Percentiles rank a stretch among this genome's conserved stretches.
phyloP scores from a whole-genome alignment of 2,888 invertebrate genomes.

The Boloria selene region DNA sequence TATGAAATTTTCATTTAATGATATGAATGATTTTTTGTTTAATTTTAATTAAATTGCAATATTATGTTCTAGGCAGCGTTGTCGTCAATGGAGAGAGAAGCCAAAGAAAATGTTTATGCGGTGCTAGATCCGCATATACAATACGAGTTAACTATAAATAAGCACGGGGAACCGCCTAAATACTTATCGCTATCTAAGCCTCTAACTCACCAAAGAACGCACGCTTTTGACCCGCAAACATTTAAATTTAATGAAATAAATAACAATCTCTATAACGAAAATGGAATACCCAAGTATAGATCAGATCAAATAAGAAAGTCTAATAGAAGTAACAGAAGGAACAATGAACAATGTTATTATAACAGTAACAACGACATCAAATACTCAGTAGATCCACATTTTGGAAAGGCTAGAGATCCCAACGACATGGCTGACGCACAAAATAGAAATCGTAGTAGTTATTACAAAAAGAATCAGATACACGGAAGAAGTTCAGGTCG shows the following conservation, averaged over 20 bases:
- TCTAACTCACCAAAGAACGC: slow-evolving; percentile 77
- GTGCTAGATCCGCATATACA: slow-evolving; percentile 80
- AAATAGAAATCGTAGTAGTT: slow-evolving; percentile 50
- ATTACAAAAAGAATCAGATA: slow-evolving; percentile 56
- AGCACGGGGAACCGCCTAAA: slow-evolving; percentile 79
- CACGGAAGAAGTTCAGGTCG: slow-evolving; percentile 63
- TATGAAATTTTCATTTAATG: no score
- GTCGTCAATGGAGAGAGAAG: slow-evolving; percentile 77
- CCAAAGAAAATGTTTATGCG: slow-evolving; percentile 82
- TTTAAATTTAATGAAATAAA: slow-evolving; percentile 63
- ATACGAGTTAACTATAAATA: slow-evolving; percentile 80
- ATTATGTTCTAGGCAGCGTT: slow-evolving; percentile 66
- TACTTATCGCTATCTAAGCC: slow-evolving; percentile 79
- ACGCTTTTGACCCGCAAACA: slow-evolving; percentile 67
- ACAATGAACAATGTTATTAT: slow-evolving; percentile 55
- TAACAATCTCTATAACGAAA: slow-evolving; percentile 57
- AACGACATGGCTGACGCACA: slow-evolving; percentile 46
- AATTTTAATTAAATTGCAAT: slow-evolving; percentile 10
- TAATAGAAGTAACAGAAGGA: slow-evolving; percentile 57
- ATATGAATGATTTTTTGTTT: no score
- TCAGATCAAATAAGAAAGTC: slow-evolving; percentile 63
- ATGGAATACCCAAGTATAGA: slow-evolving; percentile 65
- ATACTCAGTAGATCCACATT: slow-evolving; percentile 70
- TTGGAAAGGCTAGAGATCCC: slow-evolving; percentile 54
- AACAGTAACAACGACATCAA: slow-evolving; percentile 71